Conservation (phyloP, 2,888 invertebrate genomes). For the Tenodera sinensis region DNA sequence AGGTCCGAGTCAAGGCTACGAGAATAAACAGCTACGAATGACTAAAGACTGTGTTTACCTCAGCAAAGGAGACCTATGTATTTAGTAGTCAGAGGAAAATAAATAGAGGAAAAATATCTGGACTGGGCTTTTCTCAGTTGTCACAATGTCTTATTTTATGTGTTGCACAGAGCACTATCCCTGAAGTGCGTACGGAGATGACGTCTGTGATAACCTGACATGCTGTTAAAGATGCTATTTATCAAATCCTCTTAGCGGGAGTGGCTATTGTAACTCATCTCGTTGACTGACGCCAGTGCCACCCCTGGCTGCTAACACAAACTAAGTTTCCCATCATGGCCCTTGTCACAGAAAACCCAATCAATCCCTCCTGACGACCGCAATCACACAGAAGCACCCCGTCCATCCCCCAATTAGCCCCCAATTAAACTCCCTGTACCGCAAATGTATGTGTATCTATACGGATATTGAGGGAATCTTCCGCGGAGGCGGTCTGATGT, state of each 20-base stretch:
- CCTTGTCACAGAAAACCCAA: not conserved
- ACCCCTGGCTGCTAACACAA: not conserved
- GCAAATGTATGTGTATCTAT: not conserved
- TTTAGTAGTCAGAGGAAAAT: too few relatives aligned
- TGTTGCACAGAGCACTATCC: too few relatives aligned
- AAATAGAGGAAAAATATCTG: too few relatives aligned
- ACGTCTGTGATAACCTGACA: too few relatives aligned
- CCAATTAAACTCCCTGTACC: not conserved
- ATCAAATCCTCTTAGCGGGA: not conserved
- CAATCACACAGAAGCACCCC: not conserved
- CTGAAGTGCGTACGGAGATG: too few relatives aligned
- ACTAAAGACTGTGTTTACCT: too few relatives aligned
- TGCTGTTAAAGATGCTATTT: not conserved
- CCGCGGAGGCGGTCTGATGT: not conserved
- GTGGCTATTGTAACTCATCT: not conserved
- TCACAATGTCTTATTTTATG: too few relatives aligned
- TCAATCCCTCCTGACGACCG: not conserved
- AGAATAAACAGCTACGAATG: too few relatives aligned
- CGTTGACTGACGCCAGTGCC: not conserved
- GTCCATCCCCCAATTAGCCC: not conserved
- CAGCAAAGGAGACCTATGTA: too few relatives aligned
- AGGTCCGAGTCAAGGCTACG: too few relatives aligned
- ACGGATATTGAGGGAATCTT: not conserved
- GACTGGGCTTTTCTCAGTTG: too few relatives aligned
- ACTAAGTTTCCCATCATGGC: not conserved